Conservation (phyloP, 30 jellyfish, hydroid and myxozoan species). For the Rhopilema esculentum region DNA sequence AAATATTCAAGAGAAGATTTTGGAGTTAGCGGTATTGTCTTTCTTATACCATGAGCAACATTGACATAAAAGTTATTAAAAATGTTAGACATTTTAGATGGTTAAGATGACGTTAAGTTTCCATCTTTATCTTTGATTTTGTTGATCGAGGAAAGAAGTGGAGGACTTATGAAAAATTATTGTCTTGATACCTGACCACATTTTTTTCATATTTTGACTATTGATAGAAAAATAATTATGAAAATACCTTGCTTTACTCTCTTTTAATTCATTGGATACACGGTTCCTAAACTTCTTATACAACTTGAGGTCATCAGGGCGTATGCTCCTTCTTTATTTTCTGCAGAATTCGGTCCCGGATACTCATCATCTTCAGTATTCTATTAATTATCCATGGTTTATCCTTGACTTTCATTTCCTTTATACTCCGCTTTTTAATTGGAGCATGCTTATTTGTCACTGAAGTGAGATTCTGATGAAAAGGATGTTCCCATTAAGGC, state of each 20-base stretch:
- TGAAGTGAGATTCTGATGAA: too few relatives aligned
- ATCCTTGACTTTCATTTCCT: not conserved
- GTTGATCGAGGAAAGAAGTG: slow-evolving; percentile 45
- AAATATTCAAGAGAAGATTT: slow-evolving; percentile 30
- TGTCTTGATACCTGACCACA: slow-evolving; percentile 4
- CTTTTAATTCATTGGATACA: slow-evolving; percentile 44
- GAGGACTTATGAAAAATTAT: slow-evolving; percentile 40
- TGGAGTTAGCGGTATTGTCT: slow-evolving; percentile 33
- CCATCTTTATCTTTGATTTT: slow-evolving; percentile 62
- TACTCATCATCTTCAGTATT: slow-evolving; percentile 9
- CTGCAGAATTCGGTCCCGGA: slow-evolving; percentile 15
- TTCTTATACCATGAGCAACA: slow-evolving; percentile 46
- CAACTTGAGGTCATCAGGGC: slow-evolving; percentile 42
- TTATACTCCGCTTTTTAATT: not conserved
- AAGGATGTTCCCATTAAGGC: too few relatives aligned
- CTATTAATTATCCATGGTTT: slow-evolving; percentile 38
- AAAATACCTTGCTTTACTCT: slow-evolving; percentile 50
- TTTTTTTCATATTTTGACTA: slow-evolving; percentile 51
- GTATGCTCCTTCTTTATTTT: too few relatives aligned
- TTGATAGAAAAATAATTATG: slow-evolving; percentile 37
- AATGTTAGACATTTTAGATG: slow-evolving; percentile 37
- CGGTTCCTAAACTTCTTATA: slow-evolving; percentile 52
- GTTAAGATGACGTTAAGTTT: slow-evolving; percentile 58
- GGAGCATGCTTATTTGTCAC: slow-evolving; percentile 6
- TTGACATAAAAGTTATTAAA: too few relatives aligned